phyloP scores from a whole-genome alignment of 2,797 vertebrate genomes.

The Mallotus villosus region DNA sequence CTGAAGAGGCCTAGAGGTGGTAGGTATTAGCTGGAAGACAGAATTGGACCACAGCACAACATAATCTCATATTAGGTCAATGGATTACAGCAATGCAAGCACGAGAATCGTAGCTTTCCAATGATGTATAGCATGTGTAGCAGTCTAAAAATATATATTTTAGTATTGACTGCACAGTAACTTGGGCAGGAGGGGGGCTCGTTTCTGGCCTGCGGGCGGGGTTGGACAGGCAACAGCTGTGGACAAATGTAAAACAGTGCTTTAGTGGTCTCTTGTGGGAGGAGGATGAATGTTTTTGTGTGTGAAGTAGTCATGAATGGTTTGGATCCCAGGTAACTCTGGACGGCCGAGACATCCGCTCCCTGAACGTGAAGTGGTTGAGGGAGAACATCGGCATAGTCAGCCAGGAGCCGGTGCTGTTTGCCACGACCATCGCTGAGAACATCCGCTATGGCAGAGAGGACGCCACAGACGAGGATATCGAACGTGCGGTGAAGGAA shows the following conservation, averaged over 20 bases:
- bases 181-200: too few relatives aligned
- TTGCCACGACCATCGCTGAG: constrained; percentile 60
- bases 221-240: background rate
- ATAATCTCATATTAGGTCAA: too few relatives aligned
- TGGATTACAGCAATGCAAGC: too few relatives aligned
- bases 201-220: too few relatives aligned
- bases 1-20: too few relatives aligned
- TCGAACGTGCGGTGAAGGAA: constrained; percentile 59
- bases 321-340: constrained; percentile 48
- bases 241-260: background rate
- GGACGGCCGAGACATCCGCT: constrained; percentile 55
- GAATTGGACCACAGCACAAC: too few relatives aligned
- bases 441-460: constrained; percentile 58
- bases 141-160: too few relatives aligned
- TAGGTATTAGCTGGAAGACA: too few relatives aligned
- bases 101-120: too few relatives aligned
- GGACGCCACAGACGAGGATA: constrained; percentile 59
- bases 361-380: constrained; percentile 63
- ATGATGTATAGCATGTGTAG: too few relatives aligned
- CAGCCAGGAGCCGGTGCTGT: constrained; percentile 63
- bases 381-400: constrained; percentile 59
- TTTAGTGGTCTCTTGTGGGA: background rate
- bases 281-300: background rate
- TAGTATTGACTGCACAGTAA: too few relatives aligned
- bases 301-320: background rate